Conservation (phyloP, 2,888 invertebrate genomes). For the Acrocera orbiculus region DNA sequence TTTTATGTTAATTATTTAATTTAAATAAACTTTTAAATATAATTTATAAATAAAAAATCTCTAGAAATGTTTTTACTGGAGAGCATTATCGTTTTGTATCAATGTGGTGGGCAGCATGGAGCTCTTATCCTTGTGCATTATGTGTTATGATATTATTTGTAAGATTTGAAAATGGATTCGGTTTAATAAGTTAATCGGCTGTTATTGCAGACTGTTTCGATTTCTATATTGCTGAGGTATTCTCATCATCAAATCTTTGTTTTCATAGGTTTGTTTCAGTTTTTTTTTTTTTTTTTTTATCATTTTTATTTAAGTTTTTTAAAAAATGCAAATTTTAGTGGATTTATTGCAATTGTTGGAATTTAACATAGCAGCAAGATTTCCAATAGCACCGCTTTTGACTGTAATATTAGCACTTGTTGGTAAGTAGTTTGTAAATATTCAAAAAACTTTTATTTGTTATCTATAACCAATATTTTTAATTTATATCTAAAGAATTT, state of each 20-base stretch:
- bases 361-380: constrained; percentile 83
- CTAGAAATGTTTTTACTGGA: constrained; percentile 89
- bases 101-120: constrained; percentile 91
- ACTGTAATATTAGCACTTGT: constrained; percentile 96
- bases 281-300: constrained; percentile 11
- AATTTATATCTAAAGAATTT: too few relatives aligned
- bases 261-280: constrained; percentile 72
- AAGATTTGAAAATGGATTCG: too few relatives aligned
- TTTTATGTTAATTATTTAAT: too few relatives aligned
- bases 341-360: constrained; percentile 97
- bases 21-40: too few relatives aligned
- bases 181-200: too few relatives aligned
- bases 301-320: not conserved
- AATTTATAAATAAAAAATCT: not conserved
- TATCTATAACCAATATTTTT: too few relatives aligned
- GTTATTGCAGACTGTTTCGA: constrained; percentile 85
- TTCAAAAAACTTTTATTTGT: not conserved
- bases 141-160: constrained; percentile 98
- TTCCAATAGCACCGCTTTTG: constrained; percentile 89
- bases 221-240: constrained; percentile 93
- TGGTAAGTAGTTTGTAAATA: constrained; percentile 54
- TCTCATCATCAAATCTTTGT: constrained; percentile 99
- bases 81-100: constrained; percentile 97
- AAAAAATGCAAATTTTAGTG: constrained; percentile 45
- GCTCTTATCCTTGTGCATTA: constrained; percentile 87